Conservation (phyloP, 2,113 vertebrate genomes). For the Brevimyrus niger region DNA sequence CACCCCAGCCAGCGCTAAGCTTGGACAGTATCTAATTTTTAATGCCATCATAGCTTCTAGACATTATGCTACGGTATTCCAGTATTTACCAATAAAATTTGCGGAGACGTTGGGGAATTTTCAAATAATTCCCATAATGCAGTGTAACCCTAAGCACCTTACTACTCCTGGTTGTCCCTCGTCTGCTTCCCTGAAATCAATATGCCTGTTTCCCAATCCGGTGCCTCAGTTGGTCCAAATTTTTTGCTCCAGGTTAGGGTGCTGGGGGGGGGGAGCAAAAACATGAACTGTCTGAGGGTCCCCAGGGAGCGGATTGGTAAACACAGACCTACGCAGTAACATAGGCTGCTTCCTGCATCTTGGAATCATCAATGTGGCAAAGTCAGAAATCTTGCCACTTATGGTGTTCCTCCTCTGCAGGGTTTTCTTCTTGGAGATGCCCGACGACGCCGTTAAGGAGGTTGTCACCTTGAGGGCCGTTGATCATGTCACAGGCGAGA, state of each 20-base stretch:
- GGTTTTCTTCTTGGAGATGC: constrained; percentile 79
- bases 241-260: neutral
- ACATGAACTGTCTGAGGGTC: neutral
- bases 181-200: neutral
- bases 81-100: neutral
- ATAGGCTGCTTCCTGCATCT: neutral
- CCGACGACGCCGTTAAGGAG: constrained; percentile 69
- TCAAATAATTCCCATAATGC: neutral
- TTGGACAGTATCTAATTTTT: neutral
- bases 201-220: neutral
- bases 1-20: neutral
- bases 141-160: neutral
- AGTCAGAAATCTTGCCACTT: neutral
- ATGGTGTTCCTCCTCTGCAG: constrained; percentile 44
- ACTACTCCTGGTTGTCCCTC: neutral
- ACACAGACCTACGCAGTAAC: neutral
- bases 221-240: neutral
- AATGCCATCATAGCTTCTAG: neutral
- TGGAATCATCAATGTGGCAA: neutral
- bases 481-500: constrained; percentile 76
- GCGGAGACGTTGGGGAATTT: neutral
- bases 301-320: neutral
- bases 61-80: neutral
- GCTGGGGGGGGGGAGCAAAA: neutral
- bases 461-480: constrained; percentile 66